Evolutionary conservation across 2,797 vertebrate species (phyloP), one percentile per base, ranked within the genome.

Genomic region (Mus caroli): DNA sequence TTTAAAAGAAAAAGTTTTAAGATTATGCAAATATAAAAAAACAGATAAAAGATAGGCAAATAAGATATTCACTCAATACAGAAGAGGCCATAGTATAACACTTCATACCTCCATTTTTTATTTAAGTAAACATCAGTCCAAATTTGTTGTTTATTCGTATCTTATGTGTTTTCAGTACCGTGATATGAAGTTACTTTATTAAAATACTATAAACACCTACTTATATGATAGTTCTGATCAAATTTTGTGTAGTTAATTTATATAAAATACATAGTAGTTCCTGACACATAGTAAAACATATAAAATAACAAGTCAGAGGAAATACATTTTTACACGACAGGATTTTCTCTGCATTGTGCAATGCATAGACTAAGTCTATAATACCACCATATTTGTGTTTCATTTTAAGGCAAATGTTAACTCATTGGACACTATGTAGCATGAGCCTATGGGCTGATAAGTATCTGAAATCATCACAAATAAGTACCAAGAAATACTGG

Each of bases 1-100:
- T 78, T 24, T 64, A 71, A 97, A 96, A 87, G 17, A 89, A 26
- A 95, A 85, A 14, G 1, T 2, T 54, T 75, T n/a, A 88, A 78
- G 1, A 52, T 92, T 87, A 84, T 71, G 3, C 28, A 85, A 26
- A 78, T n/a, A 69, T 89, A 86, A 91, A 92, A 46, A 92, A 40
- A 73, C 12, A 60, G 12, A 40, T 79, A n/a, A 11, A 78, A 2
- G 6, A 4, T 22, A 82, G 37, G 6, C 2, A 92, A 94, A 75
- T 89, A 78, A 90, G 28, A 12, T 56, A 64, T 54, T 95, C 22
- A 87, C 3, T 15, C 56, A 10, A 19, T 88, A 50, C 54, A 20
- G 6, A 28, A 90, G 4, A 31, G 14, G 84, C 20, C 37, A 85
- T 43, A 62, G 87, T 84, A 13, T 62, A 91, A 12, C 1, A 67